Evolutionary conservation across 2,888 invertebrate genomes (phyloP).

Genomic region (Lithosia quadra): DNA sequence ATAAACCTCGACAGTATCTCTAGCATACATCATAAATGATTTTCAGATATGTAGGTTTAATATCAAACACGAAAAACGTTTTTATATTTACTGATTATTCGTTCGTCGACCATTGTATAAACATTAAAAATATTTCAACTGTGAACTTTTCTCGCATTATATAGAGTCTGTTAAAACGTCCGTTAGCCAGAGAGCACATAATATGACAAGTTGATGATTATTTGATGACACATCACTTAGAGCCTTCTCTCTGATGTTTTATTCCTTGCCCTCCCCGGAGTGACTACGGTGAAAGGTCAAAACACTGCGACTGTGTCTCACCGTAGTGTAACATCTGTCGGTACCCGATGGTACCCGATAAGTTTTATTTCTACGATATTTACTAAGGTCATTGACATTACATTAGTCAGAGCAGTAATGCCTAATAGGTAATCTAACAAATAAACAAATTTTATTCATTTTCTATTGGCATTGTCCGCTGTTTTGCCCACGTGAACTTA

Average conservation of each 20-base stretch:
- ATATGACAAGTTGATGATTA: constrained; percentile 53
- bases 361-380: too few species aligned
- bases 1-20: too few species aligned
- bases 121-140: too few species aligned
- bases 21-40: too few species aligned
- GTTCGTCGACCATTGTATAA: too few species aligned
- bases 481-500: too few species aligned
- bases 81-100: too few species aligned
- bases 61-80: too few species aligned
- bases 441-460: too few species aligned
- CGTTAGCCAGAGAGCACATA: constrained; percentile 20
- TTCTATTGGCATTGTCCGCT: too few species aligned
- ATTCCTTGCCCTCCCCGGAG: constrained; percentile 56
- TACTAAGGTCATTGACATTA: not conserved
- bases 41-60: too few species aligned
- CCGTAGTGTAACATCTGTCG: constrained; percentile 34
- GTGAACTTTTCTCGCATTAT: not conserved
- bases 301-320: constrained; percentile 52
- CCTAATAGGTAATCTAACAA: too few species aligned
- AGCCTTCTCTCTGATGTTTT: constrained; percentile 63
- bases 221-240: constrained; percentile 67
- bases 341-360: not conserved
- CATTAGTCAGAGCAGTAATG: not conserved
- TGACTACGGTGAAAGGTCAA: constrained; percentile 61
- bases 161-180: not conserved